Evolutionary conservation across 2,113 vertebrate species (phyloP), one percentile per base, ranked within the genome.

Genomic region (Ceuthmochares aereus): DNA sequence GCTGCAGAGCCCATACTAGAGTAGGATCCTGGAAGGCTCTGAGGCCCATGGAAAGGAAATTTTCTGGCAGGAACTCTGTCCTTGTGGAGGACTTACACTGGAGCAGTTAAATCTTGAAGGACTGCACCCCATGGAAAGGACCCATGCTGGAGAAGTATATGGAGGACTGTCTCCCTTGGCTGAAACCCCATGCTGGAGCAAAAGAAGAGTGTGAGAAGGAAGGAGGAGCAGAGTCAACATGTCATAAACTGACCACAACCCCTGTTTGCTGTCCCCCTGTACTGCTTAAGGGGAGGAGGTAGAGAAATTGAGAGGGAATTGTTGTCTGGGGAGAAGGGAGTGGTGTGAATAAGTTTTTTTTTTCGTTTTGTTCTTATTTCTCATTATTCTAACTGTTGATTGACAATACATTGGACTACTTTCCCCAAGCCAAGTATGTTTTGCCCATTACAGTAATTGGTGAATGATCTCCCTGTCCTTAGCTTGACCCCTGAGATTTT

Each of bases 61-160:
- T 73, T 78, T 66, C 52, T 20, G 27, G 27, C 10, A 59, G 14
- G 10, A 59, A 6, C 12, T 14, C 9, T 32, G 64, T 63, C 13
- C 10, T 10, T 0, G 1, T 25, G 29, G 7, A 7, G 13, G 13
- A 26, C 20, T 12, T 21, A 51, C 1, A 2, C 21, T 51, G 27
- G 20, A 40, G 25, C 27, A 85, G 67, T 66, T 42, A 64, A 7
- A 27, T 64, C 15, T 8, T 54, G 49, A 37, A 66, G 27, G 29
- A 52, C 32, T 66, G 32, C 10, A 45, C 19, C 14, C 22, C 2
- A 0, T n/a, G 32, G 32, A 17, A 64, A 72, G 22, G 30, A 64
- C 10, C 17, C 18, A 27, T 1, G 0, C 5, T 67, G 37, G 18
- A 78, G 9, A 51, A 58, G 12, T 37, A 58, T 2, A 1, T 59